phyloP scores from a whole-genome alignment of 2,888 invertebrate genomes.

The Aleiodes testaceus region DNA sequence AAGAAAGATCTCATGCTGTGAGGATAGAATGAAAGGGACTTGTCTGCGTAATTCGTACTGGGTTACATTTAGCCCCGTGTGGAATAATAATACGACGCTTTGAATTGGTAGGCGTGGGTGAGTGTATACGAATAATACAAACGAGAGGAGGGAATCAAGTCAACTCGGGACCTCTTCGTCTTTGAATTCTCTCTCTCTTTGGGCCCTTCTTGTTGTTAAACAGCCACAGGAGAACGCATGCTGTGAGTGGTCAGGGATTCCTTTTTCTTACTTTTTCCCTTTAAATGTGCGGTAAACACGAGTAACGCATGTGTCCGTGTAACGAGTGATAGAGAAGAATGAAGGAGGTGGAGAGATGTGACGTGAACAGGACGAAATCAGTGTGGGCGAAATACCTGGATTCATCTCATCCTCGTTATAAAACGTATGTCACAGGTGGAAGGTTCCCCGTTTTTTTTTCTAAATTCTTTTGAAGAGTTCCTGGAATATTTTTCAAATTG shows the following conservation, averaged over 20 bases:
- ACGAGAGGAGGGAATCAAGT: background rate
- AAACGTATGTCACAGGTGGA: constrained; percentile 6
- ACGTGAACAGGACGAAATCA: constrained; percentile 2
- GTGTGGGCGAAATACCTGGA: constrained; percentile 12
- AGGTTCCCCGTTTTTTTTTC: background rate
- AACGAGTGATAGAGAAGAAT: constrained; percentile 17
- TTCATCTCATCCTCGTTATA: constrained; percentile 2
- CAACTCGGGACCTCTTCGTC: background rate
- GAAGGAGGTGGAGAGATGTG: background rate
- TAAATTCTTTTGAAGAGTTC: background rate
- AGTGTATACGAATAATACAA: constrained; percentile 25
- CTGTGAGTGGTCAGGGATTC: constrained; percentile 50
- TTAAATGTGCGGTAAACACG: constrained; percentile 24
- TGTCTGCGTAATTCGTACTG: constrained; percentile 42
- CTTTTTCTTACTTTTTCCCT: background rate
- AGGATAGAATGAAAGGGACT: constrained; percentile 31
- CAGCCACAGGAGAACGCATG: constrained; percentile 49
- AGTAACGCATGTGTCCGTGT: constrained; percentile 14
- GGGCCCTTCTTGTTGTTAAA: constrained; percentile 39
- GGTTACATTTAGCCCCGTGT: constrained; percentile 25
- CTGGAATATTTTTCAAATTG: too few relatives aligned
- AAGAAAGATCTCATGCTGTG: constrained; percentile 41
- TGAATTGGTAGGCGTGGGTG: constrained; percentile 29
- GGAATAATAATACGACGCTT: constrained; percentile 23
- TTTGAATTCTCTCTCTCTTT: background rate